A percentile compares a stretch with the other conserved stretches of the same genome.
phyloP scores from a whole-genome alignment of 2,888 invertebrate genomes.

The Pandemis corylana region DNA sequence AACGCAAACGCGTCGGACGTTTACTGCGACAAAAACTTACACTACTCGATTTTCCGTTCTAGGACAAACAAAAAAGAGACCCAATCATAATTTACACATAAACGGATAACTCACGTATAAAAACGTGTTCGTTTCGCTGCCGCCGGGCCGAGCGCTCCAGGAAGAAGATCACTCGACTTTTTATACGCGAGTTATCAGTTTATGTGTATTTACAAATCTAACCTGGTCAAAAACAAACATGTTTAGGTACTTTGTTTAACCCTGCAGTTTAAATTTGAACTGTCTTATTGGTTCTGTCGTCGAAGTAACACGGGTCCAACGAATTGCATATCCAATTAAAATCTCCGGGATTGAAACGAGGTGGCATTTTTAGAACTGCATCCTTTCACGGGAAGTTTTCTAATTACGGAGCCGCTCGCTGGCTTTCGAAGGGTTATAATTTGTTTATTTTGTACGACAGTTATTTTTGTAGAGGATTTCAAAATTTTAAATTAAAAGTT shows the following conservation, averaged over 20 bases:
- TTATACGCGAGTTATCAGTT: too few relatives aligned
- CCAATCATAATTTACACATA: too few relatives aligned
- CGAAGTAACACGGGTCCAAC: constrained; percentile 21
- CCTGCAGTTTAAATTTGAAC: background rate
- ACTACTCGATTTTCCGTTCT: too few relatives aligned
- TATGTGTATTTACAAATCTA: too few relatives aligned
- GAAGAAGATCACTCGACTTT: too few relatives aligned
- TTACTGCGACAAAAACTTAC: too few relatives aligned
- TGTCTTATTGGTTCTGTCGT: constrained; percentile 19
- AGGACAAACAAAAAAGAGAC: too few relatives aligned
- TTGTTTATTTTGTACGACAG: background rate
- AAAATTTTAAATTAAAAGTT: background rate
- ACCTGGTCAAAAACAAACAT: background rate
- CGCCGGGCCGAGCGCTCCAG: too few relatives aligned
- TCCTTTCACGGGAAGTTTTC: constrained; percentile 59
- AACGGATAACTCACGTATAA: too few relatives aligned
- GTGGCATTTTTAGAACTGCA: constrained; percentile 57
- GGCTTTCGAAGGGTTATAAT: constrained; percentile 12
- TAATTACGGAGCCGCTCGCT: constrained; percentile 58
- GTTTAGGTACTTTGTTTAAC: too few relatives aligned
- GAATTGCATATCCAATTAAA: constrained; percentile 69
- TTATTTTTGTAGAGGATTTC: background rate
- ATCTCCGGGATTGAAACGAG: constrained; percentile 53
- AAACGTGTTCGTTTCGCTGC: too few relatives aligned
- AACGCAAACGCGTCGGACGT: too few relatives aligned